A percentile compares a stretch with the other conserved stretches of the same genome.
These are phyloP conservation scores for Meriones psammophilus DNA, from an alignment of 2,797 vertebrate genomes.

Conservation along the genomic window DNA sequence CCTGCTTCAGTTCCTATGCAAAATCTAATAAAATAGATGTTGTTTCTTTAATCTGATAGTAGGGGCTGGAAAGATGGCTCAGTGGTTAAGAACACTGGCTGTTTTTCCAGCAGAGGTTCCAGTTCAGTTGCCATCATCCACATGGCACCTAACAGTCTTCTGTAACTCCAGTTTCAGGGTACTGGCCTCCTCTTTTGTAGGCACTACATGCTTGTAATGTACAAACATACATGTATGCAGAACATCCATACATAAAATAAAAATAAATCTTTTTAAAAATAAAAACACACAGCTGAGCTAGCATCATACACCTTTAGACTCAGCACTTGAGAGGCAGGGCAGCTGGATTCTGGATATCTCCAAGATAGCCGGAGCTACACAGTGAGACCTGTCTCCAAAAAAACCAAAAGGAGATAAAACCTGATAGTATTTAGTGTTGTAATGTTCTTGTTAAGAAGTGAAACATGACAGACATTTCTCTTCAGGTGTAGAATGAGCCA, in stretches of 20 bases:
- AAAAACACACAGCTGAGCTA: too few species aligned
- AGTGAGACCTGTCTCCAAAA: neutral
- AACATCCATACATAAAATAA: neutral
- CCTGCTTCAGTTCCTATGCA: constrained; percentile 52
- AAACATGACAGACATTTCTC: constrained; percentile 65
- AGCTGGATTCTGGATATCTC: neutral
- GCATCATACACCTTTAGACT: neutral
- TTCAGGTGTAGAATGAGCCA: constrained; percentile 93
- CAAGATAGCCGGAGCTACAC: neutral
- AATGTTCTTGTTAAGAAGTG: constrained; percentile 62
- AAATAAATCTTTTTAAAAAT: neutral
- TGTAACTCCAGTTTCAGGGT: neutral
- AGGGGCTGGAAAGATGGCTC: neutral
- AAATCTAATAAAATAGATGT: constrained; percentile 49
- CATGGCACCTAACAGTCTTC: too few species aligned
- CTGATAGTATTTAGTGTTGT: constrained; percentile 21
- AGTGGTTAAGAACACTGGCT: neutral
- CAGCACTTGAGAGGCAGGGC: too few species aligned
- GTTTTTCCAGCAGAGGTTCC: neutral
- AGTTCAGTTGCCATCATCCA: neutral
- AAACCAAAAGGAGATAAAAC: neutral
- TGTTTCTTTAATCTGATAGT: neutral
- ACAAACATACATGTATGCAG: neutral
- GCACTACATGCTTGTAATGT: neutral
- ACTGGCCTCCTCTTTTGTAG: neutral